phyloP scores from a whole-genome alignment of 2,113 vertebrate species.

The Phrynocephalus versicolor region DNA sequence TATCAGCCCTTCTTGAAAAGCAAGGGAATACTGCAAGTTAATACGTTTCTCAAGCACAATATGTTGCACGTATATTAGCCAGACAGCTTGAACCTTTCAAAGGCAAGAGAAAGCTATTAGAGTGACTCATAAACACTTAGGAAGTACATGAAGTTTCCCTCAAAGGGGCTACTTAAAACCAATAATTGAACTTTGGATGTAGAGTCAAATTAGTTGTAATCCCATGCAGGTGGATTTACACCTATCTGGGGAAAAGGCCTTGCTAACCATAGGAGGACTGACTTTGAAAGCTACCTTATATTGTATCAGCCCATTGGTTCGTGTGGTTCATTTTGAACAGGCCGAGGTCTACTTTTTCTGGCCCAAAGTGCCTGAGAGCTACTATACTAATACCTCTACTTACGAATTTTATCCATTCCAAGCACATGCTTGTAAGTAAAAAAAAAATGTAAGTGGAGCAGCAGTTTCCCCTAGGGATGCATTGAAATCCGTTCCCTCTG shows the following conservation, averaged over 20 bases:
- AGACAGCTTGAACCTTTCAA: constrained; percentile 13
- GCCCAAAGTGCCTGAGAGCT: no score
- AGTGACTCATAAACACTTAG: not conserved
- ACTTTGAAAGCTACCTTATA: not conserved
- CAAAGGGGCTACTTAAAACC: not conserved
- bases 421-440: no score
- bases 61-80: not conserved
- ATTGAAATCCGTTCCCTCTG: no score
- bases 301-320: not conserved
- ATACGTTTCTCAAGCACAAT: not conserved
- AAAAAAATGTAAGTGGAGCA: no score
- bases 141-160: not conserved
- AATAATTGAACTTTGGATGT: not conserved
- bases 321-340: not conserved
- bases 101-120: constrained; percentile 5
- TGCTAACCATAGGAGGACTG: not conserved
- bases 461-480: no score
- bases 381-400: no score
- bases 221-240: not conserved
- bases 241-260: not conserved
- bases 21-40: not conserved
- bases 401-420: no score
- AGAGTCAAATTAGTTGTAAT: not conserved
- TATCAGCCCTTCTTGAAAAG: not conserved
- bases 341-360: no score